Percentiles rank a stretch among this genome's conserved stretches.
Conservation (phyloP, 2,797 vertebrate species). For the Sebastes alutus region DNA sequence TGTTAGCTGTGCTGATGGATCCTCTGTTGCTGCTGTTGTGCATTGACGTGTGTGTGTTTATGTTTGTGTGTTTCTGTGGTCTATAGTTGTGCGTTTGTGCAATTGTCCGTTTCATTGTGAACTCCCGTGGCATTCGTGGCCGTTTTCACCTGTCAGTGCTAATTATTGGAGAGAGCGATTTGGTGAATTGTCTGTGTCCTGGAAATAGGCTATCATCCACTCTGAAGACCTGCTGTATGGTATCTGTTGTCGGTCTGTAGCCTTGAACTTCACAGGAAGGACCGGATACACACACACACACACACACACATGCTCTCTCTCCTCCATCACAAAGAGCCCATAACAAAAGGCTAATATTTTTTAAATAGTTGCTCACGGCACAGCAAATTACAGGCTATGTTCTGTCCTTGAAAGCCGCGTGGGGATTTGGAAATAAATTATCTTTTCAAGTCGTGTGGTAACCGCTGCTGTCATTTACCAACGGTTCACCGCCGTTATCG, state of each 20-base stretch:
- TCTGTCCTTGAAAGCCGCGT: conserved; percentile 19
- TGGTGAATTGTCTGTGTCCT: conserved; percentile 47
- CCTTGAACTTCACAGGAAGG: conserved; percentile 38
- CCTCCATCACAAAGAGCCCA: not conserved
- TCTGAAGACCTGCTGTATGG: conserved; percentile 36
- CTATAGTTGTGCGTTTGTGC: conserved; percentile 41
- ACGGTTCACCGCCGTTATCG: conserved; percentile 21
- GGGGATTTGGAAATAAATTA: conserved; percentile 6
- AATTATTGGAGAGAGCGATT: conserved; percentile 64
- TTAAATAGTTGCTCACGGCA: not conserved
- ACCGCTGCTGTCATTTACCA: conserved; percentile 17
- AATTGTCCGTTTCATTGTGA: conserved; percentile 62
- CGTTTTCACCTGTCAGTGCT: conserved; percentile 76
- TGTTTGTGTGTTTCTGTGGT: conserved; percentile 15
- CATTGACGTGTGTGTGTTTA: conserved; percentile 39
- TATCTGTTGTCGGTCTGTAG: conserved; percentile 38
- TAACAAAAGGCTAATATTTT: not conserved
- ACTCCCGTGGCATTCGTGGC: conserved; percentile 59
- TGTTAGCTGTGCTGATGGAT: conserved; percentile 62
- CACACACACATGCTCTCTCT: not conserved
- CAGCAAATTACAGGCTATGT: not conserved
- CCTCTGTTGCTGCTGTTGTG: conserved; percentile 51
- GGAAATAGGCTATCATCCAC: conserved; percentile 49
- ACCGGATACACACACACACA: not conserved
- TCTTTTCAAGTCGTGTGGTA: conserved; percentile 11